phyloP scores from a whole-genome alignment of 1,140 invertebrate species.

The Forficula auricularia region DNA sequence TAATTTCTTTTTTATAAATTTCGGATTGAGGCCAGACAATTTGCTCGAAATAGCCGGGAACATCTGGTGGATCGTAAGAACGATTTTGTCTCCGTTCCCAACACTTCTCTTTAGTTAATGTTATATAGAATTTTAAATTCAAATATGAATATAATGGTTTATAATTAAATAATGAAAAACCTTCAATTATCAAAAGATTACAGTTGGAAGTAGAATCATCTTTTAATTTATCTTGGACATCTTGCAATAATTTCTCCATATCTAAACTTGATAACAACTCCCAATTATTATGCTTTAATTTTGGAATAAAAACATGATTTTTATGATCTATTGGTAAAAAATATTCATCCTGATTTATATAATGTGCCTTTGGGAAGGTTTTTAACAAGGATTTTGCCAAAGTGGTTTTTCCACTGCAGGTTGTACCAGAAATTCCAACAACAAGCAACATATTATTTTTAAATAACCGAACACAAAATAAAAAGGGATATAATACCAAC shows the following conservation, averaged over 20 bases:
- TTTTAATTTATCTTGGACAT: conserved; percentile 29
- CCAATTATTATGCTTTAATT: conserved; percentile 59
- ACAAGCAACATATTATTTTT: conserved; percentile 33
- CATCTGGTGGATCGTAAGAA: conserved; percentile 56
- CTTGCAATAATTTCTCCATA: conserved; percentile 48
- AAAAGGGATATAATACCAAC: conserved; percentile 43
- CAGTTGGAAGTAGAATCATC: neutral
- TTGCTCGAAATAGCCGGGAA: conserved; percentile 57
- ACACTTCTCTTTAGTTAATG: conserved; percentile 46
- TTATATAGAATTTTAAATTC: conserved; percentile 52
- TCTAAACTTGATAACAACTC: conserved; percentile 54
- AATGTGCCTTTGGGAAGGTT: conserved; percentile 31
- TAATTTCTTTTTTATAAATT: conserved; percentile 21
- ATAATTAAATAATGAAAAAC: conserved; percentile 56
- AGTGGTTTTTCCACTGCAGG: conserved; percentile 65
- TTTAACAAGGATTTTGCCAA: conserved; percentile 37
- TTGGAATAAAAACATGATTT: conserved; percentile 40
- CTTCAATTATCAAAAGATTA: conserved; percentile 48
- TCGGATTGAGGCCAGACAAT: conserved; percentile 59
- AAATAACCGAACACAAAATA: conserved; percentile 24
- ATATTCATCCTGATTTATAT: conserved; percentile 60
- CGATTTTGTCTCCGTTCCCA: conserved; percentile 22
- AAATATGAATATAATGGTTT: conserved; percentile 42
- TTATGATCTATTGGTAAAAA: conserved; percentile 49
- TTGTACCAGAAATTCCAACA: conserved; percentile 56